phyloP scores from a whole-genome alignment of 1,140 invertebrate species.

The Vanessa atalanta region DNA sequence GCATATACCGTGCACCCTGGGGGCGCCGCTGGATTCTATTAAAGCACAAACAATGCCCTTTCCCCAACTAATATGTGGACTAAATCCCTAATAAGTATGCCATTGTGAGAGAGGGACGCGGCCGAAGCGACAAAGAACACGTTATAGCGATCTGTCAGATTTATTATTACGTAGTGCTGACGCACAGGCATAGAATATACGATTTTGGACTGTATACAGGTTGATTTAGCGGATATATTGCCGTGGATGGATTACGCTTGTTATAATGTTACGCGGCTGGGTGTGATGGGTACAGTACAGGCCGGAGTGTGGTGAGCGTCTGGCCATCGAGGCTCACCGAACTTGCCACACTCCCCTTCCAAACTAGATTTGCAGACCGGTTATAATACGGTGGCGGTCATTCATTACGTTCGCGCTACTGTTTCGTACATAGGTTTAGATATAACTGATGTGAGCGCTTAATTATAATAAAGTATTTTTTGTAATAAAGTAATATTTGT shows the following conservation, averaged over 20 bases:
- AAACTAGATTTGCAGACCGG: constrained; percentile 78
- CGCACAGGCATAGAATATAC: background rate
- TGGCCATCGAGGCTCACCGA: constrained; percentile 79
- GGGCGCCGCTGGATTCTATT: constrained; percentile 72
- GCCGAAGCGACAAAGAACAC: constrained; percentile 77
- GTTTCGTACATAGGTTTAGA: constrained; percentile 66
- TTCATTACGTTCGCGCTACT: constrained; percentile 73
- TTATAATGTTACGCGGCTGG: constrained; percentile 46
- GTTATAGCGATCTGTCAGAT: constrained; percentile 75
- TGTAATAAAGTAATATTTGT: background rate
- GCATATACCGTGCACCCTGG: constrained; percentile 59
- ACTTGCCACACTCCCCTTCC: constrained; percentile 77
- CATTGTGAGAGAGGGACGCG: constrained; percentile 79
- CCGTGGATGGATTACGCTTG: constrained; percentile 34
- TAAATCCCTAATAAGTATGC: constrained; percentile 81
- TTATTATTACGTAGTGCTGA: constrained; percentile 40
- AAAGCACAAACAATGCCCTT: constrained; percentile 78
- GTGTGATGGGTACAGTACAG: constrained; percentile 54
- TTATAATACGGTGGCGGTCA: constrained; percentile 73
- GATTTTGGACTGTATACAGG: constrained; percentile 14
- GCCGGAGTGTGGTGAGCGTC: constrained; percentile 75
- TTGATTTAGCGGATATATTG: constrained; percentile 1
- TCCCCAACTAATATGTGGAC: constrained; percentile 80
- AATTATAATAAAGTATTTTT: constrained; percentile 3
- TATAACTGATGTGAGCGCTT: constrained; percentile 46